A percentile compares a stretch with the other conserved stretches of the same genome.
These are phyloP conservation scores for Macaria liturata DNA, from an alignment of 2,888 invertebrate species.

Conservation along the genomic window DNA sequence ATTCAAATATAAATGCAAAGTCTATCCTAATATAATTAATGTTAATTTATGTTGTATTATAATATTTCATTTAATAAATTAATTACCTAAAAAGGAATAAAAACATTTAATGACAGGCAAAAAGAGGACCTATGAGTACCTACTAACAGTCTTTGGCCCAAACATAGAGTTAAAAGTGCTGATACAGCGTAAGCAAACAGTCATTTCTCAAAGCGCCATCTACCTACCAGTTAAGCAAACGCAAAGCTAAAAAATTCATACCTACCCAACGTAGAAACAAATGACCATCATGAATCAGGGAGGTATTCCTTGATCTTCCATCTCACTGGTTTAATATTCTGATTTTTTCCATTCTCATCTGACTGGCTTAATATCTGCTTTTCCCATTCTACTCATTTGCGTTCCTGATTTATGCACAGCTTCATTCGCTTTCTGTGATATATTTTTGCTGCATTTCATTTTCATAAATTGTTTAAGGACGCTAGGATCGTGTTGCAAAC, in stretches of 20 bases:
- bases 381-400: constrained; percentile 63
- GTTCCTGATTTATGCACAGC: constrained; percentile 65
- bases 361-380: constrained; percentile 66
- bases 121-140: too few relatives aligned
- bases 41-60: too few relatives aligned
- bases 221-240: constrained; percentile 3
- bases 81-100: too few relatives aligned
- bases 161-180: too few relatives aligned
- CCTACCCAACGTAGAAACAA: constrained; percentile 42
- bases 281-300: constrained; percentile 64
- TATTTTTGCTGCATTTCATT: constrained; percentile 33
- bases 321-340: constrained; percentile 66
- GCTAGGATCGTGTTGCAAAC: too few relatives aligned
- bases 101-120: too few relatives aligned
- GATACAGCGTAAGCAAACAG: background rate
- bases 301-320: constrained; percentile 65
- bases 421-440: constrained; percentile 56
- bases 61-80: too few relatives aligned
- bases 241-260: constrained; percentile 28
- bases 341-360: constrained; percentile 60
- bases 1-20: too few relatives aligned
- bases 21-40: too few relatives aligned
- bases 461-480: constrained; percentile 8
- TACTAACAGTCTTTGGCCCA: too few relatives aligned
- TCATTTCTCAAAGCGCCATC: constrained; percentile 2